phyloP scores from a whole-genome alignment of 1,140 invertebrate genomes.

The Megalopta genalis region DNA sequence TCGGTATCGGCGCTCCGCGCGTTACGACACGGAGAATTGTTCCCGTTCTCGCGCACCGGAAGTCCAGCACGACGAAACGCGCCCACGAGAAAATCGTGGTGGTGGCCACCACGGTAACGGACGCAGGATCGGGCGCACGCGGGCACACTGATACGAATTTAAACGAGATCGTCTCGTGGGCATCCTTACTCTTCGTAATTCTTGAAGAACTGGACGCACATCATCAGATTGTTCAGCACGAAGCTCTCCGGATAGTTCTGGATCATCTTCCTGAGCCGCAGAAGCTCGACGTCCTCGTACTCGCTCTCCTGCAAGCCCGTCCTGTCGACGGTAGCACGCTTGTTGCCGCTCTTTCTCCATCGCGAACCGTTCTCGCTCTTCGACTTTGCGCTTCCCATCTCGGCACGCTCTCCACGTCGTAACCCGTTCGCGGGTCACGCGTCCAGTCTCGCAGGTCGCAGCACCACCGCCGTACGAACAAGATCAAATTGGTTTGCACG shows the following conservation, averaged over 20 bases:
- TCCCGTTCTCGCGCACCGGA: not conserved
- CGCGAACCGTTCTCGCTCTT: constrained; percentile 61
- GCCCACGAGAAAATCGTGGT: no score
- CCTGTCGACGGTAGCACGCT: constrained; percentile 25
- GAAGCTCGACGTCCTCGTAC: constrained; percentile 62
- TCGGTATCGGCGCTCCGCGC: not conserved
- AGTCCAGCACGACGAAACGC: no score
- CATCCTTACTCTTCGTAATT: constrained; percentile 87
- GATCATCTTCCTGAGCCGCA: constrained; percentile 82
- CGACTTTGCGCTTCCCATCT: constrained; percentile 78
- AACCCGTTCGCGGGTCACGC: not conserved
- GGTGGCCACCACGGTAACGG: no score
- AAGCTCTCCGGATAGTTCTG: constrained; percentile 84
- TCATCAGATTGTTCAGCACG: constrained; percentile 87
- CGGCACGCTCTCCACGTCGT: not conserved
- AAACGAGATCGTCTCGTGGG: no score
- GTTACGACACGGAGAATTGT: not conserved
- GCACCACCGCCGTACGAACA: not conserved
- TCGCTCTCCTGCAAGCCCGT: constrained; percentile 18
- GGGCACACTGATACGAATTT: no score
- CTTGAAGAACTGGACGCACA: constrained; percentile 88
- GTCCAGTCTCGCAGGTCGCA: no score
- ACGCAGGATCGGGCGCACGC: no score
- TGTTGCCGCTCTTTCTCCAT: not conserved
- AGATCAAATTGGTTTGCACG: not conserved